Conservation (phyloP, 2,797 vertebrate species). For the Odontamblyopus lacepedii region DNA sequence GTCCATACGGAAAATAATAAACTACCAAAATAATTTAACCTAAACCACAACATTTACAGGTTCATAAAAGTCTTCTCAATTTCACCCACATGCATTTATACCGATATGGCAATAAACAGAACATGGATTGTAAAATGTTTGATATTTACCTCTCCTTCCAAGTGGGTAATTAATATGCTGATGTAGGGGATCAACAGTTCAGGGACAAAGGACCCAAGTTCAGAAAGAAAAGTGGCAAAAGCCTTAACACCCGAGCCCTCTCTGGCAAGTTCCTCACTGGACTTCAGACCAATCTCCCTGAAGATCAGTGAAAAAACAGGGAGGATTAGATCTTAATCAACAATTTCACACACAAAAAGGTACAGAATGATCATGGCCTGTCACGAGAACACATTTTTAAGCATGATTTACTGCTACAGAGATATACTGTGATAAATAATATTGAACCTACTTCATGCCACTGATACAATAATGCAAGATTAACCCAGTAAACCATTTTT, state of each 20-base stretch:
- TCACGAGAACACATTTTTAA: no score
- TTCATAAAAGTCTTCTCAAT: not conserved
- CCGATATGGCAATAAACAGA: no score
- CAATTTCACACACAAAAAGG: not conserved
- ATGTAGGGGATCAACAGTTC: constrained; percentile 87
- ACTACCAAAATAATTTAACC: no score
- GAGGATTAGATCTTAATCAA: not conserved
- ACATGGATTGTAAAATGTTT: not conserved
- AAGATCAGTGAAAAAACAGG: not conserved
- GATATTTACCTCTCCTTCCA: constrained; percentile 92
- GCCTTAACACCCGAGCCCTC: constrained; percentile 87
- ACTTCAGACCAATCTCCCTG: constrained; percentile 94
- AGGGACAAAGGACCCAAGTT: constrained; percentile 84
- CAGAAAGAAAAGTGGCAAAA: constrained; percentile 87
- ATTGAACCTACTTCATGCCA: no score
- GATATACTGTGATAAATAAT: no score
- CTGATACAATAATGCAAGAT: no score
- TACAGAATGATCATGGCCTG: not conserved
- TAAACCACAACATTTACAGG: no score
- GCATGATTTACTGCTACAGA: no score
- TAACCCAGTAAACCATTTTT: no score
- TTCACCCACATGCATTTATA: no score
- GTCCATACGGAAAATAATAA: no score
- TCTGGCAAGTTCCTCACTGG: constrained; percentile 84
- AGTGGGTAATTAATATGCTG: constrained; percentile 87